Percentiles rank a stretch among this genome's conserved stretches.
These are phyloP conservation scores for Melanotaenia duboulayi DNA, from an alignment of 2,113 vertebrate species.

Conservation along the genomic window DNA sequence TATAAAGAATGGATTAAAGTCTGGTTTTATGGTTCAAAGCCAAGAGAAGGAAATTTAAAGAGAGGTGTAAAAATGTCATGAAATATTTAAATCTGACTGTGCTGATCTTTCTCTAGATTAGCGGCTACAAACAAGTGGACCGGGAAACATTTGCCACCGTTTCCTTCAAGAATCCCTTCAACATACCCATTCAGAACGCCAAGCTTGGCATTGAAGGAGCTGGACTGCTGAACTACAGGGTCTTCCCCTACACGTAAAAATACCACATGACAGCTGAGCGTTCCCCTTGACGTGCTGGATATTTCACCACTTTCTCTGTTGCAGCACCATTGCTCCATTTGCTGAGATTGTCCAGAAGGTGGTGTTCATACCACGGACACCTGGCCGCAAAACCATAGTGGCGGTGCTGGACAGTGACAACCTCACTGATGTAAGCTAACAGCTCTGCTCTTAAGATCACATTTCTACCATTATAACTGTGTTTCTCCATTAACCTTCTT, in stretches of 20 bases:
- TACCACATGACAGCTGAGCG: not conserved
- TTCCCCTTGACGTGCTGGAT: not conserved
- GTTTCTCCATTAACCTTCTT: too few species aligned
- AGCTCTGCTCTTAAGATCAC: not conserved
- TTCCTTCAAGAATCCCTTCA: constrained; percentile 87
- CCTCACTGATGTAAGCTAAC: constrained; percentile 72
- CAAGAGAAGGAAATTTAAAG: too few species aligned
- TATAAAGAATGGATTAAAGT: too few species aligned
- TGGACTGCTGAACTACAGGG: constrained; percentile 65
- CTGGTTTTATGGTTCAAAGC: too few species aligned
- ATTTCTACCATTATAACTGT: too few species aligned
- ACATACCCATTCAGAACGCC: constrained; percentile 74
- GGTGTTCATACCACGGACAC: constrained; percentile 70
- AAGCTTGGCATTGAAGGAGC: constrained; percentile 84
- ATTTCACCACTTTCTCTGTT: constrained; percentile 5
- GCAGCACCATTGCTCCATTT: constrained; percentile 36
- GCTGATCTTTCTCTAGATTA: constrained; percentile 39
- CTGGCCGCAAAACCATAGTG: constrained; percentile 80
- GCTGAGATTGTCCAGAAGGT: constrained; percentile 81
- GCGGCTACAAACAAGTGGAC: constrained; percentile 4
- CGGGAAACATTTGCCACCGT: constrained; percentile 75
- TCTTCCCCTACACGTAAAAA: constrained; percentile 82
- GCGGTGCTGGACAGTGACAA: constrained; percentile 80
- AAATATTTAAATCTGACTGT: not conserved
- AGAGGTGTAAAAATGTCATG: not conserved